A percentile compares a stretch with the other conserved stretches of the same genome.
Conservation (phyloP, 2,888 invertebrate genomes). For the Heliconius cydno region DNA sequence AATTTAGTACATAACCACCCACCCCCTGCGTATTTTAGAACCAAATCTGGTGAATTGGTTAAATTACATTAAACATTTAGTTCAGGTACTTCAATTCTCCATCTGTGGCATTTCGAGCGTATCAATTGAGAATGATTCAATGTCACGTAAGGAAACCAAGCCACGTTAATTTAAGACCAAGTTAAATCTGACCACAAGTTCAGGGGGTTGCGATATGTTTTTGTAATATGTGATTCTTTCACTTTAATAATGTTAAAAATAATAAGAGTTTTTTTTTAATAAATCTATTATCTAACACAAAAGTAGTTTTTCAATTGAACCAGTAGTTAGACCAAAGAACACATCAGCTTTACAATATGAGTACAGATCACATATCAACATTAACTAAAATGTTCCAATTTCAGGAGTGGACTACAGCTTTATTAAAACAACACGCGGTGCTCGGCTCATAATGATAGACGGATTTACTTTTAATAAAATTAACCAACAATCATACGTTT, state of each 20-base stretch:
- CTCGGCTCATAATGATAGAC: conserved; percentile 54
- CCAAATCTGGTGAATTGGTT: conserved; percentile 44
- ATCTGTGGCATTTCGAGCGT: too few relatives aligned
- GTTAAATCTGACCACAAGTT: neutral
- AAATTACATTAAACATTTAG: conserved; percentile 25
- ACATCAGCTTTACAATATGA: neutral
- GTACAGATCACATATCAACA: neutral
- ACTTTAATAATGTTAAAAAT: too few relatives aligned
- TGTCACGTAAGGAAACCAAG: too few relatives aligned
- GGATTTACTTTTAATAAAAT: conserved; percentile 57
- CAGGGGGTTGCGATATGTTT: too few relatives aligned
- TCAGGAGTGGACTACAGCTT: neutral
- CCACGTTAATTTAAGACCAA: too few relatives aligned
- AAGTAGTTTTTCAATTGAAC: neutral
- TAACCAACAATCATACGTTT: conserved; percentile 50
- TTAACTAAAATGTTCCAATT: neutral
- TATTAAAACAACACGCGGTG: conserved; percentile 24
- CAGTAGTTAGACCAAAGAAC: neutral
- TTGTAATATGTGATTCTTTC: too few relatives aligned
- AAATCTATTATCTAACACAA: too few relatives aligned
- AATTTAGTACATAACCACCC: conserved; percentile 45
- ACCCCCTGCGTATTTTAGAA: conserved; percentile 47
- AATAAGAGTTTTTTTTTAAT: too few relatives aligned
- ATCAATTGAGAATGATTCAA: too few relatives aligned
- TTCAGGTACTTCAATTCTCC: too few relatives aligned